These are phyloP conservation scores for Megastigmus dorsalis DNA, from an alignment of 2,888 invertebrate species.

Conservation along the genomic window DNA sequence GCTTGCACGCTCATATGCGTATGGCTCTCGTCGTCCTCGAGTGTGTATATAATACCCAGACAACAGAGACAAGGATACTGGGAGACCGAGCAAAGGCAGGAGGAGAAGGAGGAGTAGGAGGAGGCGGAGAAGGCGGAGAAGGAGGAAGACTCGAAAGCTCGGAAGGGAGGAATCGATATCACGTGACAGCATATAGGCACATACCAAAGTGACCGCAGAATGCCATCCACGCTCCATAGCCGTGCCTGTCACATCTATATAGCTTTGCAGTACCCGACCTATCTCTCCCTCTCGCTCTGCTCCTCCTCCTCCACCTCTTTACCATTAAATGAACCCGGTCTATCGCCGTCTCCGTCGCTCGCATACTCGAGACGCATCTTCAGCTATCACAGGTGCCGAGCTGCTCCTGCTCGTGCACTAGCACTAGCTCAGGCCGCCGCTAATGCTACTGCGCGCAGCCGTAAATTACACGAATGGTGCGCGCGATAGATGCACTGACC, in stretches of 20 bases:
- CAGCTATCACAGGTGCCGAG: slow-evolving; percentile 45
- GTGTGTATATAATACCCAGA: slow-evolving; percentile 1
- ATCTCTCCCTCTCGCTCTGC: slow-evolving; percentile 47
- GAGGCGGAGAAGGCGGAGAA: background rate
- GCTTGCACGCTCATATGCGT: no score
- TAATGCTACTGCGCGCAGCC: slow-evolving; percentile 64
- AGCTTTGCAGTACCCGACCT: background rate
- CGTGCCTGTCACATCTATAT: slow-evolving; percentile 58
- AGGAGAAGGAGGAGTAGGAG: background rate
- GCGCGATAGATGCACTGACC: slow-evolving; percentile 63
- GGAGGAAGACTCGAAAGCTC: slow-evolving; percentile 30
- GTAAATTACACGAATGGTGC: slow-evolving; percentile 67
- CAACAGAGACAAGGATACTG: no score
- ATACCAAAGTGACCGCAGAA: slow-evolving; percentile 73
- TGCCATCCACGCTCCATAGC: slow-evolving; percentile 65
- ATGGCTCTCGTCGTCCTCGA: background rate
- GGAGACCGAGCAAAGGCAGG: background rate
- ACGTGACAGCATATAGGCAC: slow-evolving; percentile 69
- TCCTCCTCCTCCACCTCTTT: slow-evolving; percentile 43
- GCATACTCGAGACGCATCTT: slow-evolving; percentile 21
- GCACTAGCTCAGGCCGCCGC: slow-evolving; percentile 55
- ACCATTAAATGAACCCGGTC: slow-evolving; percentile 33
- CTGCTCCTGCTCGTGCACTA: background rate
- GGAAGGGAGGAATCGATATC: slow-evolving; percentile 68
- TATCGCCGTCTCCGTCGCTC: no score